A percentile compares a stretch with the other conserved stretches of the same genome.
Evolutionary conservation across 2,888 invertebrate genomes (phyloP).

Genomic region (Tortrix viridana): DNA sequence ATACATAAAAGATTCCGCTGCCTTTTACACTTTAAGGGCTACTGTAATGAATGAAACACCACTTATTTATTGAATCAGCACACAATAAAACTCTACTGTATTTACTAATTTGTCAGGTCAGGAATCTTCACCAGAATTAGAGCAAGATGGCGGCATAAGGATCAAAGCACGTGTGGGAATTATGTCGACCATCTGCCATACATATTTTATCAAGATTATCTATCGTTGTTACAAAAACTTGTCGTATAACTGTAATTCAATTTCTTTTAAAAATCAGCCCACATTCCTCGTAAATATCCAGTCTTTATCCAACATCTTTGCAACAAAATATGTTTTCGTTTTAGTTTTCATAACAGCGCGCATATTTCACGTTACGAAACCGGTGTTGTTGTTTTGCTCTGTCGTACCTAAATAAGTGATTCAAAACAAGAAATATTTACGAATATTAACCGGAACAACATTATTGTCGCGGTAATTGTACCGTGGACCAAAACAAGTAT

Average conservation of each 20-base stretch:
- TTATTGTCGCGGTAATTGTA: conserved; percentile 8
- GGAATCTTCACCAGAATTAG: too few relatives aligned
- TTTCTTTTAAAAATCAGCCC: conserved; percentile 5
- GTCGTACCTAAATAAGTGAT: conserved; percentile 7
- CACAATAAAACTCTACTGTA: too few relatives aligned
- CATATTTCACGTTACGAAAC: conserved; percentile 9
- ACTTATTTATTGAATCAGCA: too few relatives aligned
- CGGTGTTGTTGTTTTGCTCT: conserved; percentile 22
- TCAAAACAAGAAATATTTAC: conserved; percentile 13
- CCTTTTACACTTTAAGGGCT: too few relatives aligned
- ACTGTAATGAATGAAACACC: too few relatives aligned
- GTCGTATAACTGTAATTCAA: neutral
- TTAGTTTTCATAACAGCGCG: conserved; percentile 28
- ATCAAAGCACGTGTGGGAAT: too few relatives aligned
- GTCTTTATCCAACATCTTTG: conserved; percentile 3
- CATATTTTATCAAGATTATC: neutral
- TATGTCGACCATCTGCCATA: neutral
- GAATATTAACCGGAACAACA: conserved; percentile 1
- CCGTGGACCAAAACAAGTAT: neutral
- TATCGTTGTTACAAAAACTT: neutral
- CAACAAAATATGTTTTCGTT: conserved; percentile 18
- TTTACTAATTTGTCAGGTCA: too few relatives aligned
- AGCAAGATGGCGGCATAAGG: too few relatives aligned
- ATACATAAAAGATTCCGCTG: too few relatives aligned
- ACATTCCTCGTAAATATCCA: conserved; percentile 14